Evolutionary conservation across 2,888 invertebrate genomes (phyloP).

Genomic region (Phengaris arion): DNA sequence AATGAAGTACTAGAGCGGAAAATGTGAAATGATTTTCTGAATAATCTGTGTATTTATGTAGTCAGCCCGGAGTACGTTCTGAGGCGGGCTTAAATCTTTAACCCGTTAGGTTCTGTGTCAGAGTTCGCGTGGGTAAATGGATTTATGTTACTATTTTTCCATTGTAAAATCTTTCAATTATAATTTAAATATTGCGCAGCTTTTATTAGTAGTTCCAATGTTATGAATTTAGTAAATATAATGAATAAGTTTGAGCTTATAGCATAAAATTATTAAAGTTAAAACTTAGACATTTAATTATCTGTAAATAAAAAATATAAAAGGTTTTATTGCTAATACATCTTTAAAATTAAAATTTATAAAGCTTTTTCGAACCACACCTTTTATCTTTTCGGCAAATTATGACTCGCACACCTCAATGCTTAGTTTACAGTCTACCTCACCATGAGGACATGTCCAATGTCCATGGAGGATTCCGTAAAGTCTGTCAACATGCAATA

Average conservation of each 20-base stretch:
- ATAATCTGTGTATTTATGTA: conserved; percentile 37
- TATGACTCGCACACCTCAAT: background rate
- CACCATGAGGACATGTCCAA: too few relatives aligned
- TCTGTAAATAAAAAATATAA: too few relatives aligned
- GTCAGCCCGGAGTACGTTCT: conserved; percentile 32
- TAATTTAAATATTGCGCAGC: conserved; percentile 23
- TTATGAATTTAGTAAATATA: background rate
- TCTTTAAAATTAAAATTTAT: background rate
- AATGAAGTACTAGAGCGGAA: conserved; percentile 25
- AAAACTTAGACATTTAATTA: too few relatives aligned
- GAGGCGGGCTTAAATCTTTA: conserved; percentile 37
- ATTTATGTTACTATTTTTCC: conserved; percentile 29
- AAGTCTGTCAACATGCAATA: too few relatives aligned
- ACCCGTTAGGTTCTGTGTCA: conserved; percentile 34
- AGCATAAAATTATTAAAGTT: too few relatives aligned
- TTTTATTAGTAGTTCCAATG: background rate
- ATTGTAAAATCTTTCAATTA: conserved; percentile 27
- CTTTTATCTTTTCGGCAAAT: conserved; percentile 5
- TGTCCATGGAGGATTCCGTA: too few relatives aligned
- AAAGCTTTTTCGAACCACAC: background rate
- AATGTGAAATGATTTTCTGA: conserved; percentile 34
- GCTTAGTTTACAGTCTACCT: background rate
- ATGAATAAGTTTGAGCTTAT: too few relatives aligned
- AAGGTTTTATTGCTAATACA: background rate
- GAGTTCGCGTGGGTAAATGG: conserved; percentile 28